Conservation (phyloP, 1,140 invertebrate species). For the Lysiphlebus fabarum region DNA sequence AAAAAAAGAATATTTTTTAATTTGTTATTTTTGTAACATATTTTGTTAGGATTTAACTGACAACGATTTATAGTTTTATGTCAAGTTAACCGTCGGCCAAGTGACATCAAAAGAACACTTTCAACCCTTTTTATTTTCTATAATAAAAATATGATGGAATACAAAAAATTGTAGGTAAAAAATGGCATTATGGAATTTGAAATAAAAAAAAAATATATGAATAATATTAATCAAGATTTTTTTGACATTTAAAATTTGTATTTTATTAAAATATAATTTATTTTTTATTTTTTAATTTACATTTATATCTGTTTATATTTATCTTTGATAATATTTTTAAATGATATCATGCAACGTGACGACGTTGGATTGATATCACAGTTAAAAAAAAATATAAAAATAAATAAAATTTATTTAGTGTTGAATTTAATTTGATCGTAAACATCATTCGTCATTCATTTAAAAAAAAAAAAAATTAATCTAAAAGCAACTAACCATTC, state of each 20-base stretch:
- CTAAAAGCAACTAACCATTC: conserved; percentile 3
- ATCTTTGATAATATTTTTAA: conserved; percentile 22
- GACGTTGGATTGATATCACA: conserved; percentile 18
- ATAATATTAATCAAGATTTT: too few species aligned
- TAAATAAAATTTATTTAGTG: conserved; percentile 1
- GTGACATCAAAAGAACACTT: conserved; percentile 32
- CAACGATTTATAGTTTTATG: conserved; percentile 35
- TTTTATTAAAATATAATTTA: conserved; percentile 1
- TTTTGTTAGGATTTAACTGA: conserved; percentile 30
- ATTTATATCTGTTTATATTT: conserved; percentile 17
- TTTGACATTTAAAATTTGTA: background rate
- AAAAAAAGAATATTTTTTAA: conserved; percentile 5
- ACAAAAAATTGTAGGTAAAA: background rate
- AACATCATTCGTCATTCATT: conserved; percentile 22
- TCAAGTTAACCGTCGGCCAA: conserved; percentile 29
- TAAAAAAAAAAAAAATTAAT: background rate
- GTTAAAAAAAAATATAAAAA: conserved; percentile 6
- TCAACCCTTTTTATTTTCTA: conserved; percentile 13
- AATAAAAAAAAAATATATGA: conserved; percentile 8
- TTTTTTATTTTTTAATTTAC: conserved; percentile 2
- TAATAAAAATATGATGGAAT: background rate
- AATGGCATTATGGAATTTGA: background rate
- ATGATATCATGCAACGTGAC: conserved; percentile 21
- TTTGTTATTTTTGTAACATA: conserved; percentile 41
- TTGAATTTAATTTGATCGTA: conserved; percentile 7